Percentiles rank a stretch among this genome's conserved stretches.
phyloP scores from a whole-genome alignment of 2,113 vertebrate species.

The Anthoscopus minutus region DNA sequence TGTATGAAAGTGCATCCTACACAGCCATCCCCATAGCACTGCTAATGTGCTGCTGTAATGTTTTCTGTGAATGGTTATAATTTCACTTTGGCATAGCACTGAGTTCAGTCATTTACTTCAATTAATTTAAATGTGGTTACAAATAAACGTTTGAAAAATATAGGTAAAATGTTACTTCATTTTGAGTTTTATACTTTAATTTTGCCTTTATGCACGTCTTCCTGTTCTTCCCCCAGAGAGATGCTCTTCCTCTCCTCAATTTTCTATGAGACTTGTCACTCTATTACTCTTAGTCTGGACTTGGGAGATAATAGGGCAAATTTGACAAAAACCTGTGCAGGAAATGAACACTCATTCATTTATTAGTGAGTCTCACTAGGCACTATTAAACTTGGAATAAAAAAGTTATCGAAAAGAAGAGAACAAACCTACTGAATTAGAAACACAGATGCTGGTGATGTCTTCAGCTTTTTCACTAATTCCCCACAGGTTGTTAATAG shows the following conservation, averaged over 20 bases:
- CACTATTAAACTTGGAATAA: slow-evolving; percentile 39
- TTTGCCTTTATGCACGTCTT: not conserved
- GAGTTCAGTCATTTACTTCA: not conserved
- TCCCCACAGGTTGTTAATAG: not conserved
- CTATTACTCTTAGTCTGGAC: slow-evolving; percentile 27
- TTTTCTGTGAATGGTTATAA: not conserved
- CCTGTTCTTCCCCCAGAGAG: not conserved
- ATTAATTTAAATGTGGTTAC: not conserved
- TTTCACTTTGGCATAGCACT: not conserved
- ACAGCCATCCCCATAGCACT: not conserved
- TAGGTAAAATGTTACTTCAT: not conserved
- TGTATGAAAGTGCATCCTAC: slow-evolving; percentile 40
- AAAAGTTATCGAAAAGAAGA: not conserved
- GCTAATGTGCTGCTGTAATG: not conserved
- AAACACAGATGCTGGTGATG: not conserved
- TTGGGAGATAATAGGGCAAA: slow-evolving; percentile 32
- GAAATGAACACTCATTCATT: slow-evolving; percentile 48
- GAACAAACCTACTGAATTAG: slow-evolving; percentile 17
- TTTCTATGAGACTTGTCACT: not conserved
- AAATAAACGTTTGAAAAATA: not conserved
- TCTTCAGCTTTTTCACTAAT: not conserved
- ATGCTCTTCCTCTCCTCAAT: not conserved
- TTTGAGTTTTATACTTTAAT: not conserved
- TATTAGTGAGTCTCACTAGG: slow-evolving; percentile 43
- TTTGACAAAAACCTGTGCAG: slow-evolving; percentile 45